Conservation (phyloP, 2,113 vertebrate genomes). For the Anarrhichthys ocellatus region DNA sequence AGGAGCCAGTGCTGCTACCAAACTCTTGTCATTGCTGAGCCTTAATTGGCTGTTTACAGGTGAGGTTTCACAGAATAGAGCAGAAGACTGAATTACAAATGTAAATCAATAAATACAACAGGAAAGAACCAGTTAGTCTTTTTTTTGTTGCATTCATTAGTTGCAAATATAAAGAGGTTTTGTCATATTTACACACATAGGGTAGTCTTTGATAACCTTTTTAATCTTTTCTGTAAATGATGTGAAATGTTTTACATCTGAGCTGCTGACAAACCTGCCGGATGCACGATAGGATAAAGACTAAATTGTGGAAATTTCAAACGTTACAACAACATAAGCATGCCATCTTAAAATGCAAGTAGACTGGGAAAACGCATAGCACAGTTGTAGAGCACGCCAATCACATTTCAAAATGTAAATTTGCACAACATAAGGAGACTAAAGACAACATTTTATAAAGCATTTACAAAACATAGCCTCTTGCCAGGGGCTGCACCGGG, state of each 20-base stretch:
- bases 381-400: background rate
- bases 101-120: conserved; percentile 23
- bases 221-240: background rate
- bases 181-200: background rate
- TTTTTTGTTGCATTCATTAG: background rate
- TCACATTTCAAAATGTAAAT: background rate
- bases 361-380: background rate
- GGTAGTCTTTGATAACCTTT: background rate
- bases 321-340: background rate
- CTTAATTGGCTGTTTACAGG: conserved; percentile 68
- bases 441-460: background rate
- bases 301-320: background rate
- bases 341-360: background rate
- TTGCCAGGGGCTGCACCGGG: background rate
- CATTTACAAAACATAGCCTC: background rate
- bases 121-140: conserved; percentile 8
- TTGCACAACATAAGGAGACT: background rate
- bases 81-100: conserved; percentile 18
- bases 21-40: conserved; percentile 41
- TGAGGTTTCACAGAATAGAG: conserved; percentile 22
- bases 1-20: conserved; percentile 46
- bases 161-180: background rate
- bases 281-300: background rate
- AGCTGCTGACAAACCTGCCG: background rate
- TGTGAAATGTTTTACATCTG: background rate